Conservation (phyloP, 37 sponge, comb jelly and placozoan species). For the Crambe crambe region DNA sequence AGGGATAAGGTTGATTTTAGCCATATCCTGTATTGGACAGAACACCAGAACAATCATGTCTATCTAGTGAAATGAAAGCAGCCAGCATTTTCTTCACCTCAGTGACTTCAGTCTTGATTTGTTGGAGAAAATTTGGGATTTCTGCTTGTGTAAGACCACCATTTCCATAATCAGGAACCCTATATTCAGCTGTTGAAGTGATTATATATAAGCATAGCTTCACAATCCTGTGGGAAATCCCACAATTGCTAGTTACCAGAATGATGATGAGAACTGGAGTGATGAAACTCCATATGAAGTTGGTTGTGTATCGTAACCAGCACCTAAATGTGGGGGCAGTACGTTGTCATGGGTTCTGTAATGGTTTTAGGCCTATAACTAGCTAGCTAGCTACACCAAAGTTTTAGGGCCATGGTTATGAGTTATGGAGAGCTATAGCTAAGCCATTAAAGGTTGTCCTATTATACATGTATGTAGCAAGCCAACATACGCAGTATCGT, state of each 20-base stretch:
- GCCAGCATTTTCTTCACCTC: slow-evolving; percentile 4
- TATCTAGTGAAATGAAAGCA: neutral
- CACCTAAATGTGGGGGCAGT: too few relatives aligned
- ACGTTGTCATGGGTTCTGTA: too few relatives aligned
- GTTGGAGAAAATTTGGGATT: neutral
- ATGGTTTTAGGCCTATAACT: too few relatives aligned
- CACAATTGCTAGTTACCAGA: neutral
- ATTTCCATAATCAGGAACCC: slow-evolving; percentile 46
- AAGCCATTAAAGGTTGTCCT: too few relatives aligned
- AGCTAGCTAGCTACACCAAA: too few relatives aligned
- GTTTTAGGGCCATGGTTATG: too few relatives aligned
- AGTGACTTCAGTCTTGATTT: neutral
- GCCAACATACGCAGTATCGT: slow-evolving; percentile 9
- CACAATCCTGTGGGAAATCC: neutral
- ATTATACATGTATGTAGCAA: too few relatives aligned
- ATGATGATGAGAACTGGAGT: slow-evolving; percentile 63
- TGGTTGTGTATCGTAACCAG: slow-evolving; percentile 33
- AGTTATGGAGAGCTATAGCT: too few relatives aligned
- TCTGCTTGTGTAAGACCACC: slow-evolving; percentile 26
- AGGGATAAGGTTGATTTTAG: slow-evolving; percentile 34
- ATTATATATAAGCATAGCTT: neutral
- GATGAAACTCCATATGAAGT: slow-evolving; percentile 60
- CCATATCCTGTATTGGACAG: slow-evolving; percentile 13
- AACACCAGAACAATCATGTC: neutral
- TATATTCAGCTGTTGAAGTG: slow-evolving; percentile 15